Percentiles rank a stretch among this genome's conserved stretches.
Evolutionary conservation across 37 sponge, comb jelly and placozoan species (phyloP).

Genomic region (Aphrocallistes beatrix): DNA sequence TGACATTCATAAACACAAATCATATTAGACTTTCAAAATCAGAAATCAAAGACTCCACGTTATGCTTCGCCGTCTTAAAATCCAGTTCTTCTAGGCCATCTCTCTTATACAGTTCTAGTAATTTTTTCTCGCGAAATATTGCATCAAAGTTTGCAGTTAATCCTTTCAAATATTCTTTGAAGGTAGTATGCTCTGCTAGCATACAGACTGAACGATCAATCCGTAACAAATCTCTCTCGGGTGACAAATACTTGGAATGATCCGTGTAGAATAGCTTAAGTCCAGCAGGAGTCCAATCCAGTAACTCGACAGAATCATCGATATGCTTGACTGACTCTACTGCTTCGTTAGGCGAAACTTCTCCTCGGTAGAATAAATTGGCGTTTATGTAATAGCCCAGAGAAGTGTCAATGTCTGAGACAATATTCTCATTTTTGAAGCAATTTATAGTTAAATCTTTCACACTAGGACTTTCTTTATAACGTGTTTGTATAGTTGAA

Average conservation of each 20-base stretch:
- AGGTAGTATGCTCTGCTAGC: not conserved
- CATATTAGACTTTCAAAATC: not conserved
- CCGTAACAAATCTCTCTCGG: conserved; percentile 2
- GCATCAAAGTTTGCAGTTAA: not conserved
- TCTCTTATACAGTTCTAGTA: not conserved
- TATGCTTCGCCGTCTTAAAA: not conserved
- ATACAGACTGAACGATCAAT: not conserved
- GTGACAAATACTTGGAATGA: not conserved
- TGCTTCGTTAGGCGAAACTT: not conserved
- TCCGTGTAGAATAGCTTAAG: not conserved
- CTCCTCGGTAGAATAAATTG: not conserved
- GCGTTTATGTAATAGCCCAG: not conserved
- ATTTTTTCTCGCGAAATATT: not conserved
- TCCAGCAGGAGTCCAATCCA: conserved; percentile 9
- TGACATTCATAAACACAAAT: too few relatives aligned
- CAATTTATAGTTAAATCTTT: not conserved
- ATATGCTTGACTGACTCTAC: not conserved
- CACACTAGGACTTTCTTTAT: not conserved
- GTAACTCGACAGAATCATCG: not conserved
- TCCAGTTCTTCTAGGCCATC: not conserved
- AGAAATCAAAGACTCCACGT: not conserved
- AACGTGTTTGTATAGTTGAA: not conserved
- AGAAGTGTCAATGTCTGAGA: not conserved
- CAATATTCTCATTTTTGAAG: not conserved
- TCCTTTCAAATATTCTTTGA: conserved; percentile 11